Conservation (phyloP, 2,888 invertebrate genomes). For the Nomada flava region DNA sequence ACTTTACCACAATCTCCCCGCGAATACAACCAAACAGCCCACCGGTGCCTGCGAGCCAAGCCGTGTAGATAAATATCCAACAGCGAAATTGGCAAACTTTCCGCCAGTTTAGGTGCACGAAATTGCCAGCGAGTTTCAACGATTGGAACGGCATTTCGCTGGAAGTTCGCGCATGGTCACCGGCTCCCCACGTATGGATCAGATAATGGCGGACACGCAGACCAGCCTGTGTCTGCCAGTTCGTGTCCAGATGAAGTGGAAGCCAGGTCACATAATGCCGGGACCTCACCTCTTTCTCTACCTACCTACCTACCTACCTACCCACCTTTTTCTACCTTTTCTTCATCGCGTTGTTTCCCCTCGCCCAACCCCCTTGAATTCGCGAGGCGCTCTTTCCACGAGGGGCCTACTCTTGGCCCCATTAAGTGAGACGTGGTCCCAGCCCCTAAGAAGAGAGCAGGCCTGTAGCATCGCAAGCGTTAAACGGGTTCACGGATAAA, state of each 20-base stretch:
- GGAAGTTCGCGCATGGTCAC: constrained; percentile 59
- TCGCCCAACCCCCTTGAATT: constrained; percentile 22
- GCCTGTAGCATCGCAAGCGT: constrained; percentile 28
- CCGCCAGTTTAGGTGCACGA: not conserved
- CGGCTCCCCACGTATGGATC: constrained; percentile 60
- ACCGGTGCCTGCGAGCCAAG: too few relatives aligned
- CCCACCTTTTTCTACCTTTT: constrained; percentile 27
- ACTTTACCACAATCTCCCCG: not conserved
- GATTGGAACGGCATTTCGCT: constrained; percentile 45
- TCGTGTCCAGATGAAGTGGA: constrained; percentile 72
- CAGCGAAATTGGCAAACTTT: constrained; percentile 20
- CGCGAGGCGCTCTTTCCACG: constrained; percentile 32
- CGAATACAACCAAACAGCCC: not conserved
- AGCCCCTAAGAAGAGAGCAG: constrained; percentile 13
- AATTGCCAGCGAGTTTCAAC: constrained; percentile 21
- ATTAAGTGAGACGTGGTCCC: constrained; percentile 55
- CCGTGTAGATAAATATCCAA: constrained; percentile 18
- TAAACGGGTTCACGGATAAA: constrained; percentile 52
- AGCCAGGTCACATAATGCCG: constrained; percentile 59
- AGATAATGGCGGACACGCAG: constrained; percentile 71
- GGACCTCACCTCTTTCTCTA: constrained; percentile 20
- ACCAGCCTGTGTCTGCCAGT: constrained; percentile 56
- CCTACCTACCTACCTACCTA: constrained; percentile 8
- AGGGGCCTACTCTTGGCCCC: constrained; percentile 12
- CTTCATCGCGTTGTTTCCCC: constrained; percentile 2